phyloP scores from a whole-genome alignment of 1,140 invertebrate species.

The Drosophila nebulosa region DNA sequence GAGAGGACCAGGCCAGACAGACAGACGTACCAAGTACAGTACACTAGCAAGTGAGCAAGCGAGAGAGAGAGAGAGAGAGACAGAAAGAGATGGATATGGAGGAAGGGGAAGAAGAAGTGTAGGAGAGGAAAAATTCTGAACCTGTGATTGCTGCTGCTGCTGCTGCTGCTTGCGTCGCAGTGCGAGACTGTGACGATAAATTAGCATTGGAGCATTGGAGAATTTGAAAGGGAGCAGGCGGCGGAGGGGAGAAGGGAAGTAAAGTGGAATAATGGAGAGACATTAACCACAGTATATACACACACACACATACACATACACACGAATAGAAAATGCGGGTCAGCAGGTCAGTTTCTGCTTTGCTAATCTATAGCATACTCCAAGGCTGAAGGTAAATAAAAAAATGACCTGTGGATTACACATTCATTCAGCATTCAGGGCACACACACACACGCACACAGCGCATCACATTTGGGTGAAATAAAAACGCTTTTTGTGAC shows the following conservation, averaged over 20 bases:
- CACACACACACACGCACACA: too few relatives aligned
- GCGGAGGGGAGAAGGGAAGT: conserved; percentile 7
- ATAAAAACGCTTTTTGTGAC: background rate
- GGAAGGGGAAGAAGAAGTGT: background rate
- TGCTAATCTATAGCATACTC: conserved; percentile 14
- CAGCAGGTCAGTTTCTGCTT: conserved; percentile 50
- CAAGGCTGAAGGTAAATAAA: conserved; percentile 21
- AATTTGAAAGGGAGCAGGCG: background rate
- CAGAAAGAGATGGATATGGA: too few relatives aligned
- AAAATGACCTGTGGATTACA: background rate
- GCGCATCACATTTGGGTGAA: too few relatives aligned
- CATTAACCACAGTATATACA: background rate
- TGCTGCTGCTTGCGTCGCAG: conserved; percentile 5
- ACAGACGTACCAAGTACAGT: background rate
- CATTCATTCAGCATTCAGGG: background rate
- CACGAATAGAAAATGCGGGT: conserved; percentile 41
- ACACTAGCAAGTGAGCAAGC: background rate
- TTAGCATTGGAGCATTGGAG: conserved; percentile 57
- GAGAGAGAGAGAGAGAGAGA: background rate
- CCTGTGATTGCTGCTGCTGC: conserved; percentile 57
- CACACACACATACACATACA: too few relatives aligned
- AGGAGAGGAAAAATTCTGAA: conserved; percentile 30
- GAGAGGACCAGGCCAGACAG: conserved; percentile 20
- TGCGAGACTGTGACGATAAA: conserved; percentile 63
- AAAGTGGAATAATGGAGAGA: conserved; percentile 38